phyloP scores from a whole-genome alignment of 2,113 vertebrate genomes.

The Okapia johnstoni region DNA sequence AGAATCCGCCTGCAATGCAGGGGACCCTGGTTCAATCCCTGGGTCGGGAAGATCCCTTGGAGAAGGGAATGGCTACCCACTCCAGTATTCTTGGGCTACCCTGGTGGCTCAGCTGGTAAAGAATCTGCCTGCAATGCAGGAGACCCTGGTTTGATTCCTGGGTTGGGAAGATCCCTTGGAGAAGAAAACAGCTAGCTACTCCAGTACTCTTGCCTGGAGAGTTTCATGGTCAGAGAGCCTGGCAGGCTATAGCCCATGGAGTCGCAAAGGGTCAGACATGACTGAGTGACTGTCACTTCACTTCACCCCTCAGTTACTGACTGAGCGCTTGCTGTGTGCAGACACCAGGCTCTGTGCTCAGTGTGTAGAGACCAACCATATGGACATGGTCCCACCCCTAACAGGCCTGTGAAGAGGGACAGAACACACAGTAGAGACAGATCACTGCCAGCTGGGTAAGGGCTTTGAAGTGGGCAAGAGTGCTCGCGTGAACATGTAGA shows the following conservation, averaged over 20 bases:
- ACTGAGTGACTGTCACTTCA: neutral
- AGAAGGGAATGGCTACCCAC: neutral
- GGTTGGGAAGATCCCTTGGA: neutral
- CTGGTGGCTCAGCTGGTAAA: neutral
- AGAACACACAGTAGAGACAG: neutral
- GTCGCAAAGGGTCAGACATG: neutral
- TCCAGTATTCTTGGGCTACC: neutral
- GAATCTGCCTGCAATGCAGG: neutral
- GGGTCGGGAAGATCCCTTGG: neutral
- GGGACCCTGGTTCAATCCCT: neutral
- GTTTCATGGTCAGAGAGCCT: neutral
- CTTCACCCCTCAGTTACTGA: neutral
- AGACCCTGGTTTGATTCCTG: neutral
- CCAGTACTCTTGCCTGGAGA: neutral
- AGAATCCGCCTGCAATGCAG: neutral
- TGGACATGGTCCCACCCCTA: accelerated
- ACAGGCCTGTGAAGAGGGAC: no score
- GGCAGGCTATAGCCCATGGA: neutral
- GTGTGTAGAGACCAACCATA: neutral
- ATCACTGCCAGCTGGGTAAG: no score
- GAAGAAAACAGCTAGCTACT: neutral
- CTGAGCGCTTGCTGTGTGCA: no score
- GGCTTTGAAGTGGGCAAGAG: neutral
- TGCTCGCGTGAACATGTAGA: accelerated
- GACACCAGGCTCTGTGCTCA: neutral